A percentile compares a stretch with the other conserved stretches of the same genome.
Evolutionary conservation across 2,797 vertebrate species (phyloP).

Genomic region (Sardinella longiceps): DNA sequence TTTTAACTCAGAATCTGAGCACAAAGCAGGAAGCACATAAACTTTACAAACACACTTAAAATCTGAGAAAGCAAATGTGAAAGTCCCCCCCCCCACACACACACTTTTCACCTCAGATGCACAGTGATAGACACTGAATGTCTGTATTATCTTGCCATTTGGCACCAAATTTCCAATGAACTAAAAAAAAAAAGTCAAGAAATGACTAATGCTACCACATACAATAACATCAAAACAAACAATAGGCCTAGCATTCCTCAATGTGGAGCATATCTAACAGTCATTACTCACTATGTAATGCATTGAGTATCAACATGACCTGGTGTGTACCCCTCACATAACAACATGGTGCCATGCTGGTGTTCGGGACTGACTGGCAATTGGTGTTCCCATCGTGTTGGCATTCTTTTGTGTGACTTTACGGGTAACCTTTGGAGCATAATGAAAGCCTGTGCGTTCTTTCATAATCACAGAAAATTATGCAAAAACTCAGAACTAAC

Average conservation of each 20-base stretch:
- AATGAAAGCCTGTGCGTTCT: neutral
- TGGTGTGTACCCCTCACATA: neutral
- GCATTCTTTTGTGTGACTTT: neutral
- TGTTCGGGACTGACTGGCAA: neutral
- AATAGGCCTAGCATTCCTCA: neutral
- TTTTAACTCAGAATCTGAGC: neutral
- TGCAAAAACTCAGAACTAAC: neutral
- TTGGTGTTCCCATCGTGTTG: neutral
- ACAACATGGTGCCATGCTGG: neutral
- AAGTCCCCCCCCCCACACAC: neutral
- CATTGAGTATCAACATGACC: neutral
- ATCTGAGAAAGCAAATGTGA: no score
- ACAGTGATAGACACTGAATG: neutral
- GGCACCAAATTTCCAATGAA: neutral
- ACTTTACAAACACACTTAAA: neutral
- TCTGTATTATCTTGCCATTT: neutral
- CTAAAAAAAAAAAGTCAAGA: neutral
- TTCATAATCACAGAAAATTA: neutral
- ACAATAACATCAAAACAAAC: neutral
- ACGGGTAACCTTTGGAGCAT: neutral
- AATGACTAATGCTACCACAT: neutral
- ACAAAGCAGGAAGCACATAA: neutral
- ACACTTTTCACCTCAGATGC: neutral
- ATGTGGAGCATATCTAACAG: neutral
- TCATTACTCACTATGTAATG: neutral